Evolutionary conservation across 1,140 invertebrate genomes (phyloP).

Genomic region (Neoseiulus cucumeris): DNA sequence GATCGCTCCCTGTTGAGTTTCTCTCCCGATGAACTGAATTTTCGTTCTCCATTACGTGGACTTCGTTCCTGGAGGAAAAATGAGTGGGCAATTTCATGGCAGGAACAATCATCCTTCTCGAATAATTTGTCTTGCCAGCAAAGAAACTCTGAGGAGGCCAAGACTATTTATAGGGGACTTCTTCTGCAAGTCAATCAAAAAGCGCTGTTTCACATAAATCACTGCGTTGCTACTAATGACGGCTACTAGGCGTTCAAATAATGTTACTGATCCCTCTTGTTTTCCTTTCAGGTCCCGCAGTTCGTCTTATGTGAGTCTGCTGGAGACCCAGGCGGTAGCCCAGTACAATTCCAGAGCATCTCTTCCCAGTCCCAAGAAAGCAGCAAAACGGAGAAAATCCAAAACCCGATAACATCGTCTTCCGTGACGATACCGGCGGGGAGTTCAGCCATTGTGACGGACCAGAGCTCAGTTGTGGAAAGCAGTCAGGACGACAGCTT

Average conservation of each 20-base stretch:
- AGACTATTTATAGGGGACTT: not conserved
- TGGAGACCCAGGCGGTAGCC: not conserved
- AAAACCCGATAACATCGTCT: not conserved
- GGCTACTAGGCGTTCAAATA: not conserved
- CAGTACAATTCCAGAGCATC: not conserved
- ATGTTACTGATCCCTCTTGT: not conserved
- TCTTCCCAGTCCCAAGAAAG: not conserved
- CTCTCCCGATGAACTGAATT: not conserved
- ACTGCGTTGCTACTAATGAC: too few relatives aligned
- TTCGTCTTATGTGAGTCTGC: not conserved
- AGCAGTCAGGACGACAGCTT: not conserved
- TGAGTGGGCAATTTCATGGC: not conserved
- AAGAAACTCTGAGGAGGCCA: too few relatives aligned
- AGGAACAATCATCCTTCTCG: too few relatives aligned
- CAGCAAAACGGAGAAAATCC: not conserved
- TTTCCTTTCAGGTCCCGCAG: not conserved
- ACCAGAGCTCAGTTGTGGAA: slow-evolving; percentile 2
- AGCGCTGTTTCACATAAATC: not conserved
- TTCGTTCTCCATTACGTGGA: not conserved
- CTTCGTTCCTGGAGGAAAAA: not conserved
- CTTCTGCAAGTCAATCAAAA: not conserved
- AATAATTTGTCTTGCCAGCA: too few relatives aligned
- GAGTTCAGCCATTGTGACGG: not conserved
- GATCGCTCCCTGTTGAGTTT: not conserved
- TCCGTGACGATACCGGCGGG: not conserved